Base-by-base conservation (phyloP, 2,113 vertebrate species). In the Petrocephalus zakoni region DNA sequence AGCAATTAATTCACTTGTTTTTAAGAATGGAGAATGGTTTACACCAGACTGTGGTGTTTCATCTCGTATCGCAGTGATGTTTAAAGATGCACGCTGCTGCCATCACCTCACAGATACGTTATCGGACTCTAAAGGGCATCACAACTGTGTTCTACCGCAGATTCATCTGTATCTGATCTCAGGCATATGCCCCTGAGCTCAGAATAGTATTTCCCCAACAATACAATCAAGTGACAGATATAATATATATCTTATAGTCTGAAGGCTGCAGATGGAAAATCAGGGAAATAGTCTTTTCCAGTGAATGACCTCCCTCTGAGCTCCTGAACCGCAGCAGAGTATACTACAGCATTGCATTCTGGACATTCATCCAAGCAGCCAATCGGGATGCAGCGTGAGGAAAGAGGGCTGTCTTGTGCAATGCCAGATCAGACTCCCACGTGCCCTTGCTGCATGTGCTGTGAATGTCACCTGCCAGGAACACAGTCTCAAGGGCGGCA, bases 291-390 rank as follows among this genome's bases (percentile, higher is more conserved):
- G 75, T 25, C 22, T 85, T 51, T 85, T 49, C 46, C 82, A 25
- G n/a, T n/a, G 46, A 85, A 88, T 78, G 64, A 82, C 53, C 47
- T 22, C 84, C 13, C 29, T 72, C 87, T 89, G 85, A 47, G 51
- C 68, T 86, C 78, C 72, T 85, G 55, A 85, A 52, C 49, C 90
- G 68, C 82, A 85, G 52, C 19, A 75, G 56, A 51, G 22, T 51
- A 9, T 1, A 78, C 34, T 51, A 25, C 49, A 52, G 47, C 82
- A 85, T 13, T 52, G 22, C 49, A 25, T 25, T 52, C 82, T 22
- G 22, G 82, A 5, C 47, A 52, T 85, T 85, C 82, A 49, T n/a
- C n/a, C 49, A 25, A 29, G 4, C n/a, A 17, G 82, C 82, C 82
- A 85, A 51, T 85, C 42, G n/a, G 22, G 4, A 42, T 25, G 81